Percentiles rank a stretch among this genome's conserved stretches.
Evolutionary conservation across 2,888 invertebrate species (phyloP).

Genomic region (Argyra leucocephala): DNA sequence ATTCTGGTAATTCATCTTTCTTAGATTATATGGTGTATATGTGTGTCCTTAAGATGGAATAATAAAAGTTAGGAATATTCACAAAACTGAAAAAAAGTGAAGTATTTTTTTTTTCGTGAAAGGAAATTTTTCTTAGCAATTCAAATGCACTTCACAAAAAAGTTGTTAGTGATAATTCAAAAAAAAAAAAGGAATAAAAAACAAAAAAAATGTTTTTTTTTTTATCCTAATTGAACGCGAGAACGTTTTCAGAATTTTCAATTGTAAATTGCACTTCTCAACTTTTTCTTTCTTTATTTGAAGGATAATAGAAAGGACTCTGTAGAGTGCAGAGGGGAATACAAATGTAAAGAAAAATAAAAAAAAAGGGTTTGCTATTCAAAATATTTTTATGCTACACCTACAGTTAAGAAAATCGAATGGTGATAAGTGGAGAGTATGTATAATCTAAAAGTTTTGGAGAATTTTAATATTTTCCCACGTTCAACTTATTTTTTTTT

Average conservation of each 20-base stretch:
- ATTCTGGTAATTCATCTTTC: no score
- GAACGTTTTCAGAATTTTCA: slow-evolving; percentile 2
- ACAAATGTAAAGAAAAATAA: not conserved
- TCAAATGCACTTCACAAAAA: not conserved
- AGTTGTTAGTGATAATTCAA: not conserved
- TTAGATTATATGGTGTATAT: no score
- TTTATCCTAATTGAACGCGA: not conserved
- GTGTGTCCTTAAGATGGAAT: no score
- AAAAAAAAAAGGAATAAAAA: not conserved
- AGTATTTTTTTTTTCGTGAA: not conserved
- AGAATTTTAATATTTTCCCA: not conserved
- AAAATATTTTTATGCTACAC: not conserved
- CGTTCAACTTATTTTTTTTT: not conserved
- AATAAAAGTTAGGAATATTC: no score
- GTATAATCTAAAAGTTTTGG: not conserved
- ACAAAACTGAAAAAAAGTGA: not conserved
- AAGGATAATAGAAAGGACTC: not conserved
- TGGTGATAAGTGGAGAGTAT: not conserved
- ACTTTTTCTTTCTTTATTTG: not conserved
- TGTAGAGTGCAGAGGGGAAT: not conserved
- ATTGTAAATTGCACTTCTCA: not conserved
- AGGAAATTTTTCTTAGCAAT: not conserved
- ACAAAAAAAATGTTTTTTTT: not conserved
- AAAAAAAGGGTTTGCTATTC: not conserved
- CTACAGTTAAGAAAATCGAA: not conserved